Base-by-base conservation (phyloP, 1,140 invertebrate species). In the Latrodectus geometricus region DNA sequence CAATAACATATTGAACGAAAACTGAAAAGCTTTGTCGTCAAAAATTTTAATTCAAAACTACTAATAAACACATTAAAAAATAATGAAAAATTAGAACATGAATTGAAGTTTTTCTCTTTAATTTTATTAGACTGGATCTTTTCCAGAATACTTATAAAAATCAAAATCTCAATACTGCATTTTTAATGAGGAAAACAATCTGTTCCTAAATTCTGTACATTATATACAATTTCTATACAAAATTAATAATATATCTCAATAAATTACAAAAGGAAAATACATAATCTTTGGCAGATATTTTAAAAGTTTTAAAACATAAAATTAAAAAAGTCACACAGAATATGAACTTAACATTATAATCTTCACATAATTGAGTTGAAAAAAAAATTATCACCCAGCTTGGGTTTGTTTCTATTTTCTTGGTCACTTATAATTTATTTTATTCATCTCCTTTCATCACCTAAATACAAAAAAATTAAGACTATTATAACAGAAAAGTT, bases 251-350 rank as follows among this genome's bases (percentile, higher is more conserved):
- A 17, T 72, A 48, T 69, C 48, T 20, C 69, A 81, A 81, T 81
- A 81, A 81, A 72, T 81, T 81, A 81, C 70, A 35, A 70, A 78
- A 54, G 17, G 35, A 78, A 78, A 56, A 56, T 81, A 81, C 66
- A 50, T 56, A 70, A 23, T 81, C 79, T 81, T 81, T 81, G 79
- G 79, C 79, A 81, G 68, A 20, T 21, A 35, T 68, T 66, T 66
- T 78, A 11, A 50, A 54, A 14, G 8, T 72, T 8, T 70, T 20
- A 72, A 35, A 49, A 15, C 69, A 81, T 11, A 70, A 70, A 81
- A 81, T 69, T 81, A 23, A 81, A 81, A 81, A 78, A 61, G 23
- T 61, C n/a, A 35, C 76, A 78, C 74, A 68, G 49, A 72, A 23
- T 20, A 52, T 35, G 20, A 81, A 48, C 49, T 54, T 23, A n/a